Base-by-base conservation (phyloP, 2,113 vertebrate species). In the Urocolius indicus region DNA sequence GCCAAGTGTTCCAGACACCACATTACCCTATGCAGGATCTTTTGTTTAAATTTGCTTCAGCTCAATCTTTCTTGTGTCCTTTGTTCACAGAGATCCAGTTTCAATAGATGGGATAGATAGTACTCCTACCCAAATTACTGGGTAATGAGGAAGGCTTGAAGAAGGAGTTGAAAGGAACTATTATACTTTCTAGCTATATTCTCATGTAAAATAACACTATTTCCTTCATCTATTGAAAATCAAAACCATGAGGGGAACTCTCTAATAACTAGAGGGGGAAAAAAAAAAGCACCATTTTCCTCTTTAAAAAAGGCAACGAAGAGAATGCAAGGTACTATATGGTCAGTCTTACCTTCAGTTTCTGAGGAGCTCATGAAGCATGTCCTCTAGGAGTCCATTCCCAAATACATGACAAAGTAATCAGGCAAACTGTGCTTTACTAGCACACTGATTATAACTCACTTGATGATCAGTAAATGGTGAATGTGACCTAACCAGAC, bases 41-140 rank as follows among this genome's bases (percentile, higher is more conserved):
- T 93, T 92, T 92, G 90, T 92, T 96, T 93, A 75, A 96, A 94
- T 96, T 94, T 88, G 27, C 79, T 80, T 92, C 83, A 74, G 84
- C 68, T 93, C 91, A 76, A 76, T 94, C 51, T 66, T 83, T 95
- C 87, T 73, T 61, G 22, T 1, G 0, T 74, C 79, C 83, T 95
- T 96, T 93, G 88, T 92, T 90, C 94, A 51, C 46, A 77, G 75
- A 90, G 63, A 84, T 86, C 36, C 75, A 77, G 54, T 77, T 94
- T 94, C 86, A 93, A 88, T 77, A 93, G 94, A 90, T 87, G 73
- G 93, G 87, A 71, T 49, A 95, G 94, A 90, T 71, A 94, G 88
- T 74, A 89, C 63, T 94, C 68, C 79, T 79, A 90, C 83, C 86
- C 65, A 94, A 93, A 96, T 93, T 95, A 89, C 86, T 65, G 72